A percentile compares a stretch with the other conserved stretches of the same genome.
phyloP scores from a whole-genome alignment of 2,113 vertebrate genomes.

The human (Homo sapiens) region GRCh38 chr3:109167001-109167500 shows the following conservation, averaged over 20 bases:
- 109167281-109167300: neutral
- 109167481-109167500: too few relatives aligned
- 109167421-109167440: neutral
- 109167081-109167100: neutral
- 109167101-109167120: neutral
- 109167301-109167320: neutral
- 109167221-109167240: neutral
- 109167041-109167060: neutral
- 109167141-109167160: neutral
- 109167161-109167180: neutral
- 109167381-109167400: neutral
- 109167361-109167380: neutral
- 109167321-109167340: neutral
- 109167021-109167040: neutral
- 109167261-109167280: neutral
- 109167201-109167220: neutral
- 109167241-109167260: neutral
- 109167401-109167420: neutral
- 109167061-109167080: neutral
- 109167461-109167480: too few relatives aligned
- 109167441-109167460: too few relatives aligned
- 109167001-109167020: neutral
- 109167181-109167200: neutral
- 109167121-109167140: neutral
- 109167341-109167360: neutral